Evolutionary conservation across 2,113 vertebrate species (phyloP).

Genomic region (Turnix velox): DNA sequence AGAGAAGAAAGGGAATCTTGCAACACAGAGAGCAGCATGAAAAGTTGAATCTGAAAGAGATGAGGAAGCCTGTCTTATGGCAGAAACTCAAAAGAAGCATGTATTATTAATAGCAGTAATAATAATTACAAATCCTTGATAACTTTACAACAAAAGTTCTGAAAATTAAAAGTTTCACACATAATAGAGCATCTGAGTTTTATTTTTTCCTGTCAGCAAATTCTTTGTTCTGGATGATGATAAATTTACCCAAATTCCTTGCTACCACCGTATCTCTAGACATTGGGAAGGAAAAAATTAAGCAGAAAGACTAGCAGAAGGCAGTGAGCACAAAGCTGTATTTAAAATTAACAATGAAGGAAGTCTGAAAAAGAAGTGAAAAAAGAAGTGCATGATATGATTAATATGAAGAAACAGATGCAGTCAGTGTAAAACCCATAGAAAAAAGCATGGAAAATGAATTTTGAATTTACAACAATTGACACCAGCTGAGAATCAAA

Average conservation of each 20-base stretch:
- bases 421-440: neutral
- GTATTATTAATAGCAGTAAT: neutral
- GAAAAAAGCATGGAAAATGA: neutral
- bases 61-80: neutral
- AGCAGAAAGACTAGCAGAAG: neutral
- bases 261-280: neutral
- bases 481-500: neutral
- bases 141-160: neutral
- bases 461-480: neutral
- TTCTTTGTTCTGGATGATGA: neutral
- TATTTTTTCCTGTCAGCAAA: neutral
- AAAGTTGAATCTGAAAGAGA: neutral
- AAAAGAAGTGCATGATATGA: rapidly evolving
- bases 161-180: neutral
- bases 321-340: neutral
- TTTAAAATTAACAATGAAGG: neutral
- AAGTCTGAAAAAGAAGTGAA: neutral
- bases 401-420: neutral
- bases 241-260: neutral
- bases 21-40: neutral
- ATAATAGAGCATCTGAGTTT: neutral
- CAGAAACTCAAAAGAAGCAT: neutral
- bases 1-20: neutral
- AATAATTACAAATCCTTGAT: neutral
- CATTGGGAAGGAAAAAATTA: neutral